These are phyloP conservation scores for Helleia helle DNA, from an alignment of 2,888 invertebrate species.

Conservation along the genomic window DNA sequence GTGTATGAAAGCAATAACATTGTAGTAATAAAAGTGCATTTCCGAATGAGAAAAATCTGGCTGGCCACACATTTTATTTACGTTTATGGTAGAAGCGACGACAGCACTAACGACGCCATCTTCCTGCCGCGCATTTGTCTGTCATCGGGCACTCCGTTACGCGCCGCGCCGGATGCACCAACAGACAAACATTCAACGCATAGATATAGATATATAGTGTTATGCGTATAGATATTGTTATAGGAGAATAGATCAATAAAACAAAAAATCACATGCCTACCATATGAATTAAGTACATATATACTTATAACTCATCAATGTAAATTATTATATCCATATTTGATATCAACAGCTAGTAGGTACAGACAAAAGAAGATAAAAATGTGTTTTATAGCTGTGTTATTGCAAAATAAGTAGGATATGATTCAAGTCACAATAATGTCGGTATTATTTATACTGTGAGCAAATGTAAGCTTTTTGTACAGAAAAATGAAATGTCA, in stretches of 20 bases:
- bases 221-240: background rate
- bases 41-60: constrained; percentile 32
- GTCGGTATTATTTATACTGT: too few relatives aligned
- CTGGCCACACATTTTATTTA: constrained; percentile 40
- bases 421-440: too few relatives aligned
- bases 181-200: constrained; percentile 30
- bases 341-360: too few relatives aligned
- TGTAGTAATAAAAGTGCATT: constrained; percentile 24
- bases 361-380: too few relatives aligned
- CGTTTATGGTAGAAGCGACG: constrained; percentile 40
- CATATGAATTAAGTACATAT: too few relatives aligned
- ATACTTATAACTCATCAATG: too few relatives aligned
- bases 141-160: constrained; percentile 38
- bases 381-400: too few relatives aligned
- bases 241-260: background rate
- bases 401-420: too few relatives aligned
- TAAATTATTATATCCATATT: too few relatives aligned
- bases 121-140: constrained; percentile 64
- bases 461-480: too few relatives aligned
- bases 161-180: constrained; percentile 51
- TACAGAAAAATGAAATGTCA: too few relatives aligned
- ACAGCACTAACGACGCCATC: constrained; percentile 62
- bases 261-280: background rate
- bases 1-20: constrained; percentile 6
- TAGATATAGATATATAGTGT: background rate